phyloP scores from a whole-genome alignment of 2,113 vertebrate species.

The Euleptes europaea region DNA sequence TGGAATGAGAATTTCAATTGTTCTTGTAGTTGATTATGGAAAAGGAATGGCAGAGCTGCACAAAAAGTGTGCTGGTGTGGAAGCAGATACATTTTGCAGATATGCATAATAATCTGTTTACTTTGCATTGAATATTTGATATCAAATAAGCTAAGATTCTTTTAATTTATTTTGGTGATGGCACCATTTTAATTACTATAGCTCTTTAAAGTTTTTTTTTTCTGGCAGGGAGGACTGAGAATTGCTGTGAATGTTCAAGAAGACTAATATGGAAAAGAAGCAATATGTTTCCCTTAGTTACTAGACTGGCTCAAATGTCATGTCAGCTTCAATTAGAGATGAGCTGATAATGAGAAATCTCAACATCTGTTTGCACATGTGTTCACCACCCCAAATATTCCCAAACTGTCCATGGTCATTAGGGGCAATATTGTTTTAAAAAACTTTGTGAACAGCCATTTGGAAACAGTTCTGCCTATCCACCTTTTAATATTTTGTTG shows the following conservation, averaged over 20 bases:
- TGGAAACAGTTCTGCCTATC: conserved; percentile 19
- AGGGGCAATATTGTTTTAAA: conserved; percentile 14
- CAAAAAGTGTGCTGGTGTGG: no score
- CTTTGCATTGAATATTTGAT: conserved; percentile 5
- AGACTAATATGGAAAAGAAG: conserved; percentile 29
- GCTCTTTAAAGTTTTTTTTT: background rate
- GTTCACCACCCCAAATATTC: conserved; percentile 23
- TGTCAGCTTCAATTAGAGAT: conserved; percentile 50
- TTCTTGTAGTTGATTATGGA: no score
- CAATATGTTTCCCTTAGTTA: conserved; percentile 43
- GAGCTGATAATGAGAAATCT: conserved; percentile 41
- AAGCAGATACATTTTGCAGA: background rate
- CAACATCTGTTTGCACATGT: conserved; percentile 43
- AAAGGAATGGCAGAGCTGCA: no score
- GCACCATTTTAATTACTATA: conserved; percentile 39
- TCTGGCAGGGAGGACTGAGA: conserved; percentile 9
- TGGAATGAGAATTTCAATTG: no score
- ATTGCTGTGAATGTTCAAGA: conserved; percentile 43
- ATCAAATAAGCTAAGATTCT: background rate
- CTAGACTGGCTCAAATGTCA: conserved; percentile 36
- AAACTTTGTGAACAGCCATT: conserved; percentile 5
- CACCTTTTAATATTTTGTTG: background rate
- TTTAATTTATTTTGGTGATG: background rate
- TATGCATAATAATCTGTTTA: background rate
- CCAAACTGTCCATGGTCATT: background rate